phyloP scores from a whole-genome alignment of 2,888 invertebrate species.

The Apamea epomidion region DNA sequence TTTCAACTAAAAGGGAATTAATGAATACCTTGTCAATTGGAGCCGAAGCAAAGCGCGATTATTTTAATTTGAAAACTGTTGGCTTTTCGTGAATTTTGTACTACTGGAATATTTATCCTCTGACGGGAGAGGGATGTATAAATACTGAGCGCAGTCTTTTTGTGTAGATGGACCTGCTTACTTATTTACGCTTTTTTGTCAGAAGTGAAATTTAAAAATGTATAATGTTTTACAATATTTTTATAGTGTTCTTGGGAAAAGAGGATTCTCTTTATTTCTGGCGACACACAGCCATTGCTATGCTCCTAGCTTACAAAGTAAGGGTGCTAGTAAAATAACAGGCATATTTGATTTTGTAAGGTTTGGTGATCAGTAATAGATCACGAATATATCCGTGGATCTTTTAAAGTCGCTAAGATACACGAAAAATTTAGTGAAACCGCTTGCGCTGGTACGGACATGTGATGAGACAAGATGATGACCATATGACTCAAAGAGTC shows the following conservation, averaged over 20 bases:
- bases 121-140: not conserved
- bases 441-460: too few species aligned
- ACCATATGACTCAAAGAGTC: too few species aligned
- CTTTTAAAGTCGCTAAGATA: too few species aligned
- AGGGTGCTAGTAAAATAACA: not conserved
- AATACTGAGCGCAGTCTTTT: not conserved
- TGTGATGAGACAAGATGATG: too few species aligned
- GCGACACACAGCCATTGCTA: not conserved
- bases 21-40: conserved; percentile 46
- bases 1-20: conserved; percentile 55
- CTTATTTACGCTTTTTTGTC: not conserved
- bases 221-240: not conserved
- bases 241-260: not conserved
- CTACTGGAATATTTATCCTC: conserved; percentile 19
- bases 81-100: conserved; percentile 26
- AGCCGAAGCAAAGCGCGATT: conserved; percentile 42
- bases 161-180: not conserved
- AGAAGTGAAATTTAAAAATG: not conserved
- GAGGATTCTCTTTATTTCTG: not conserved
- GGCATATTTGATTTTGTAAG: not conserved
- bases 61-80: conserved; percentile 46
- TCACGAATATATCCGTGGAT: too few species aligned
- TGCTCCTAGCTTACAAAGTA: not conserved
- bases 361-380: not conserved
- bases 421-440: too few species aligned